A percentile compares a stretch with the other conserved stretches of the same genome.
Evolutionary conservation across 30 jellyfish, hydroid and myxozoan genomes (phyloP).

Genomic region (Haliclystus octoradiatus): DNA sequence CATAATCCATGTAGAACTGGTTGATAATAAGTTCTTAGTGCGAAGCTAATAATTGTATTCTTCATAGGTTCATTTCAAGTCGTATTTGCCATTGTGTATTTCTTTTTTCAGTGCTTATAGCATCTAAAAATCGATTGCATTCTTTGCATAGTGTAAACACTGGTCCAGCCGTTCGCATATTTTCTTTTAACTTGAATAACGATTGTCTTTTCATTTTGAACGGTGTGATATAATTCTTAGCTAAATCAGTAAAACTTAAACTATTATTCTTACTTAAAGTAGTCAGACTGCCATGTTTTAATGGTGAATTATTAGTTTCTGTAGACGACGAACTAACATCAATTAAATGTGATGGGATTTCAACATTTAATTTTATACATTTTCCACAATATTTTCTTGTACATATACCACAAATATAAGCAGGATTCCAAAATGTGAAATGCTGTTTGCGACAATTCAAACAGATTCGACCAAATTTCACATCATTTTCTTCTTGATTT

Average conservation of each 20-base stretch:
- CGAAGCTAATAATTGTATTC: too few species aligned
- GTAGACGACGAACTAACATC: constrained; percentile 1
- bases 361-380: constrained; percentile 35
- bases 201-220: constrained; percentile 59
- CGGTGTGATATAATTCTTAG: constrained; percentile 27
- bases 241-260: not conserved
- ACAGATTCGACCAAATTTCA: constrained; percentile 45
- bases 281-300: constrained; percentile 25
- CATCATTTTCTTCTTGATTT: constrained; percentile 1
- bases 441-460: constrained; percentile 45
- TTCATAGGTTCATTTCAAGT: constrained; percentile 25
- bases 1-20: too few species aligned
- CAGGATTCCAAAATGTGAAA: constrained; percentile 42
- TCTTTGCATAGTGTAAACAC: constrained; percentile 31
- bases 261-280: constrained; percentile 1
- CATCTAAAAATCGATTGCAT: constrained; percentile 36
- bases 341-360: constrained; percentile 49
- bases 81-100: constrained; percentile 59
- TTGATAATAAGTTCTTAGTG: too few species aligned
- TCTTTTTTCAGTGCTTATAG: constrained; percentile 50
- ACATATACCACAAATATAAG: constrained; percentile 61
- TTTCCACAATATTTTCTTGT: constrained; percentile 46
- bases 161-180: constrained; percentile 32
- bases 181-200: constrained; percentile 18
- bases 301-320: constrained; percentile 9